These are phyloP conservation scores for Eilema sororculum DNA, from an alignment of 2,888 invertebrate species.

Conservation along the genomic window DNA sequence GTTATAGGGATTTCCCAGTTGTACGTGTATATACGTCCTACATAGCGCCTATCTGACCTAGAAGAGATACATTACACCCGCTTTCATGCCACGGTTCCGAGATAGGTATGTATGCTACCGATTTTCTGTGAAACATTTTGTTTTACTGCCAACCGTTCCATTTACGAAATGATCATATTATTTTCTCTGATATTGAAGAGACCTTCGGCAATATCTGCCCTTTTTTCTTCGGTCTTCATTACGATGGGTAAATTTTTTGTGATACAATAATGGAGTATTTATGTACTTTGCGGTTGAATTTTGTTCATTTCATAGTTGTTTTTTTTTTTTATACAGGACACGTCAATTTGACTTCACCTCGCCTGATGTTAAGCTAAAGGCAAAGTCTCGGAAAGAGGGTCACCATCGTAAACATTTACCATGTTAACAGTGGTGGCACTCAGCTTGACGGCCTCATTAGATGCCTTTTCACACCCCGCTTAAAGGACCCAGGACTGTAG, in stretches of 20 bases:
- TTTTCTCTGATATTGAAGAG: not conserved
- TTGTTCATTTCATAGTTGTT: not conserved
- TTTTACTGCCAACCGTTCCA: conserved; percentile 24
- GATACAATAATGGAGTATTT: no score
- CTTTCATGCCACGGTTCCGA: conserved; percentile 19
- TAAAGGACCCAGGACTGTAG: no score
- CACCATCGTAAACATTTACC: no score
- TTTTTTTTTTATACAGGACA: no score
- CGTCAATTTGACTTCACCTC: no score
- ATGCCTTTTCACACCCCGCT: no score
- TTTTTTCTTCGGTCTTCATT: not conserved
- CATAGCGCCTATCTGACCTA: conserved; percentile 43
- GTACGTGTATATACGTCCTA: conserved; percentile 29
- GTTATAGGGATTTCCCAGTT: not conserved
- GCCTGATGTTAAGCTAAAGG: no score
- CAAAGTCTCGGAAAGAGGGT: no score
- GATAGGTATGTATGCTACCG: conserved; percentile 28
- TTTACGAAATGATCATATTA: conserved; percentile 27
- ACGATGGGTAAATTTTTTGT: not conserved
- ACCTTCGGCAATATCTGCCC: not conserved
- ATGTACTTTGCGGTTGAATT: not conserved
- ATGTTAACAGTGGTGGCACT: no score
- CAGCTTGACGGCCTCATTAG: no score
- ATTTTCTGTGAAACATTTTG: conserved; percentile 29
- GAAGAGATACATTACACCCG: conserved; percentile 31